Evolutionary conservation across 1,140 invertebrate species (phyloP), one percentile per base, ranked within the genome.

Genomic region (Drosophila obscura): DNA sequence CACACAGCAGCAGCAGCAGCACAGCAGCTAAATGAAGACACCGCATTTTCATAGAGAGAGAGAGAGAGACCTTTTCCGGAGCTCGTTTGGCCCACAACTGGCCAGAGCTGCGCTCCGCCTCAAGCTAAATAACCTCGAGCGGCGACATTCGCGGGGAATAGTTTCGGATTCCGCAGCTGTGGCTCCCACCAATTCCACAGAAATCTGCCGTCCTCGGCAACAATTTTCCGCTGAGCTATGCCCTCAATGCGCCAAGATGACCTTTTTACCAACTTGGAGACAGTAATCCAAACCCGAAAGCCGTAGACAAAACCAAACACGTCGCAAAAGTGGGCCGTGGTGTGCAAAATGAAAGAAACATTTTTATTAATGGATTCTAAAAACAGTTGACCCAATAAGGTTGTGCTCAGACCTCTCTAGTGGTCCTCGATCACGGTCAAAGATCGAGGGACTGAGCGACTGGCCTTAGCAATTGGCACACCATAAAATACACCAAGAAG

Each of bases 161-260:
- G 68, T 73, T 59, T 73, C 58, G 9, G 68, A 69, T 78, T 84
- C 80, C 55, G 52, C 28, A 43, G 56, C 11, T 41, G 55, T 16
- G 9, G 35, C 51, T 9, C 50, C 8, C 9, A 4, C 50, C 19
- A 53, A 2, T 74, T 83, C 74, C 64, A 65, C 5, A 8, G 60
- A 72, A 75, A 59, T 85, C 41, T 71, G 82, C 82, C 78, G 82
- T 66, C 48, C 53, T 88, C 60, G 69, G 59, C 82, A 87, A 87
- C 49, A 82, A 85, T 79, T 82, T 87, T 88, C 73, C 78, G 82
- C 82, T 85, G 78, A 85, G 63, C 78, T 46, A 66, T 87, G 82
- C 82, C 82, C 82, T 85, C 82, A 78, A 82, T 85, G 83, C 49
- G 28, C n/a, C 35, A 11, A 48, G 46, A 45, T 87, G 82, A 87